phyloP scores from a whole-genome alignment of 2,797 vertebrate species.

The Mionectes olivaceus region DNA sequence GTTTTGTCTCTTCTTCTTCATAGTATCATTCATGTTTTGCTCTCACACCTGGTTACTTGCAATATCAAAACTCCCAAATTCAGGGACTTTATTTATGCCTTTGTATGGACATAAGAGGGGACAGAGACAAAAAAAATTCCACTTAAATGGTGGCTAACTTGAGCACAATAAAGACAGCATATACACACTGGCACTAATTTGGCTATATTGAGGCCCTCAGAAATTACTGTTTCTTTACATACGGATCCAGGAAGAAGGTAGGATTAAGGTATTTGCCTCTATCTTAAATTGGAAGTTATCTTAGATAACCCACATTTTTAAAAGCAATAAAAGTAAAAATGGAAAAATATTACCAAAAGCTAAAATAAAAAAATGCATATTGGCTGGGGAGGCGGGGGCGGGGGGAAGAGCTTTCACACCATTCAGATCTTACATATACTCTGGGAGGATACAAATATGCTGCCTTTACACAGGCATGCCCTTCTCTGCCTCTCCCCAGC shows the following conservation, averaged over 20 bases:
- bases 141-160: background rate
- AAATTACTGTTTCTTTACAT: background rate
- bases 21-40: background rate
- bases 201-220: background rate
- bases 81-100: background rate
- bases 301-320: background rate
- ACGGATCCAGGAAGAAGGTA: background rate
- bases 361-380: background rate
- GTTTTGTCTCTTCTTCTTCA: background rate
- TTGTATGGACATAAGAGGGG: background rate
- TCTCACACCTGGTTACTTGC: background rate
- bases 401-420: background rate
- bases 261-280: background rate
- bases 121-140: background rate
- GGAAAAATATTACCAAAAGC: background rate
- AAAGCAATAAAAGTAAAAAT: background rate
- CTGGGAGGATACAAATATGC: background rate
- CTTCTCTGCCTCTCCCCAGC: background rate
- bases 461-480: background rate
- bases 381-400: background rate
- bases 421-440: background rate
- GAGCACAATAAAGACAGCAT: background rate
- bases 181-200: background rate
- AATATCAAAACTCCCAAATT: background rate
- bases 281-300: background rate